phyloP scores from a whole-genome alignment of 1,140 invertebrate genomes.

The Zaprionus taronus region DNA sequence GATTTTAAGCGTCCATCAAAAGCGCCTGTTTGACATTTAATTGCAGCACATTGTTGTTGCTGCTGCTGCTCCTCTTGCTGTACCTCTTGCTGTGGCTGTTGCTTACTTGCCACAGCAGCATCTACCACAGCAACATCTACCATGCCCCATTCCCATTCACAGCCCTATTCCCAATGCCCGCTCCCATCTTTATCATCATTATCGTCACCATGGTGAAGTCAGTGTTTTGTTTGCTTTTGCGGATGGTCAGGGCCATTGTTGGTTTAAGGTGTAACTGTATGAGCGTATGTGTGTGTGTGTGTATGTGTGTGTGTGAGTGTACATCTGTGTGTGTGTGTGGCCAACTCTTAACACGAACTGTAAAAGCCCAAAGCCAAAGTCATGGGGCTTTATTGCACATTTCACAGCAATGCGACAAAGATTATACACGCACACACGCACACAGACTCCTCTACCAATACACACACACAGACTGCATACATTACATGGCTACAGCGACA shows the following conservation, averaged over 20 bases:
- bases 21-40: conserved; percentile 78
- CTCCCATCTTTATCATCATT: conserved; percentile 12
- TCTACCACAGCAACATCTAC: not conserved
- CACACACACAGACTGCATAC: conserved; percentile 6
- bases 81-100: not conserved
- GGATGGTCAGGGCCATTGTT: conserved; percentile 27
- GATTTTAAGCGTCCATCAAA: conserved; percentile 82
- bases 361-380: conserved; percentile 70
- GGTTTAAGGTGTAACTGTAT: conserved; percentile 25
- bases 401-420: conserved; percentile 78
- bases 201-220: conserved; percentile 16
- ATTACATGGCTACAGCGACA: not conserved
- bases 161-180: not conserved
- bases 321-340: conserved; percentile 48
- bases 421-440: conserved; percentile 46
- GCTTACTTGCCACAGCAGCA: conserved; percentile 13
- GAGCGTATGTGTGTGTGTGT: conserved; percentile 16
- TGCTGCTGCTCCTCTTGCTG: not conserved
- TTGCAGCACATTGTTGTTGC: conserved; percentile 73
- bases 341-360: conserved; percentile 63
- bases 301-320: conserved; percentile 14
- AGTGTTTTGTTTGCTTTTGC: conserved; percentile 32
- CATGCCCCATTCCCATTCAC: not conserved
- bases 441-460: not conserved
- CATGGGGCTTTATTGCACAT: conserved; percentile 78